Evolutionary conservation across 2,888 invertebrate genomes (phyloP).

Genomic region (Drosophila ezoana): DNA sequence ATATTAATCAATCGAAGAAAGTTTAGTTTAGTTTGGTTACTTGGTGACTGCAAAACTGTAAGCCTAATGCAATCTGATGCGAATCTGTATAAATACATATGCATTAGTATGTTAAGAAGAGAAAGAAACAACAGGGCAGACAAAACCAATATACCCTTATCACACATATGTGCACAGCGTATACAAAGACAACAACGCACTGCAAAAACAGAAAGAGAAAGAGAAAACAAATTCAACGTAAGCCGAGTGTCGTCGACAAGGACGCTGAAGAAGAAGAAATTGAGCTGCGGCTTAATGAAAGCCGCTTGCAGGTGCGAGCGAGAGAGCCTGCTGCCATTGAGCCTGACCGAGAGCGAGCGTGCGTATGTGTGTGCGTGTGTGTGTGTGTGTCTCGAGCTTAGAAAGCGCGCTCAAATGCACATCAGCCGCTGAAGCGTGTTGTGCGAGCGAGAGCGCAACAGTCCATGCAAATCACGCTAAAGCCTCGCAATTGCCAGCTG

Average conservation of each 20-base stretch:
- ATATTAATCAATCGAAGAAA: too few species aligned
- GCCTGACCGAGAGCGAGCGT: not conserved
- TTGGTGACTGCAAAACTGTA: too few species aligned
- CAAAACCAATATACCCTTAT: not conserved
- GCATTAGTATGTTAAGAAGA: too few species aligned
- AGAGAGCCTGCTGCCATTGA: not conserved
- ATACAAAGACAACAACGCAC: not conserved
- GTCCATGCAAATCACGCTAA: conserved; percentile 58
- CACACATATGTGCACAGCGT: not conserved
- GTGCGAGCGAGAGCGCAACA: conserved; percentile 1
- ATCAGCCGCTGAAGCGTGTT: conserved; percentile 19
- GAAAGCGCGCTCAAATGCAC: conserved; percentile 62
- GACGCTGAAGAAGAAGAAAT: conserved; percentile 46
- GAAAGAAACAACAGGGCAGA: too few species aligned
- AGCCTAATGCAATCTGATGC: too few species aligned
- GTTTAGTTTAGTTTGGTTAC: too few species aligned
- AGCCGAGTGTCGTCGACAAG: conserved; percentile 53
- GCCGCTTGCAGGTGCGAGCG: conserved; percentile 31
- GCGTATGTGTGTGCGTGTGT: not conserved
- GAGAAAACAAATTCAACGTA: conserved; percentile 26
- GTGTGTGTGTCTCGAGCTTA: conserved; percentile 42
- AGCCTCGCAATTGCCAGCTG: conserved; percentile 47
- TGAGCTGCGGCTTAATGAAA: conserved; percentile 66
- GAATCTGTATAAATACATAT: too few species aligned
- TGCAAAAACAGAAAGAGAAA: conserved; percentile 5